A percentile compares a stretch with the other conserved stretches of the same genome.
Conservation (phyloP, 2,797 vertebrate genomes). For the Clarias platycephalus region DNA sequence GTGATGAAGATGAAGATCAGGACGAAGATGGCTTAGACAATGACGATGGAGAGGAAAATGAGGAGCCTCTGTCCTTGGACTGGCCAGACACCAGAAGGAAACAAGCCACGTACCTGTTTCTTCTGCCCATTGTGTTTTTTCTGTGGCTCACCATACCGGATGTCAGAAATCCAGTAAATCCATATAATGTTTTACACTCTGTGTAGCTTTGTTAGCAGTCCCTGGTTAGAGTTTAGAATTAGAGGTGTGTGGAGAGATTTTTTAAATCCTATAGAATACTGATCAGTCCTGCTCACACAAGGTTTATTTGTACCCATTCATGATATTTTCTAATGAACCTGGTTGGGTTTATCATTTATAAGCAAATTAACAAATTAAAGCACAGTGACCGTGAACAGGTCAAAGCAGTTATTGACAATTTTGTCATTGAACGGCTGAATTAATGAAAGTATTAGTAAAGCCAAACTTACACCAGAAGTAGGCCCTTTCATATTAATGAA, state of each 20-base stretch:
- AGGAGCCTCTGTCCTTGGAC: constrained; percentile 87
- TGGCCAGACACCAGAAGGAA: constrained; percentile 88
- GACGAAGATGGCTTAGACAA: constrained; percentile 58
- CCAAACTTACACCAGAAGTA: background rate
- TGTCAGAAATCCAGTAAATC: constrained; percentile 85
- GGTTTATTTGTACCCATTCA: background rate
- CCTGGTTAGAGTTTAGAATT: background rate
- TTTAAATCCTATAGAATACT: background rate
- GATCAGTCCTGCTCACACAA: background rate
- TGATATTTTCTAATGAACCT: background rate
- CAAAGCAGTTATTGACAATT: background rate
- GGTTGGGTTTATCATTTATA: background rate
- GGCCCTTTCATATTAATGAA: background rate
- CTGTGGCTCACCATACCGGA: constrained; percentile 94
- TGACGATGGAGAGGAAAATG: constrained; percentile 69
- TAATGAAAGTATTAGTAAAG: background rate
- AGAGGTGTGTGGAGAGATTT: background rate
- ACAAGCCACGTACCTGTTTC: constrained; percentile 88
- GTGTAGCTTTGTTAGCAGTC: background rate
- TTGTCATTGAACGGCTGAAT: background rate
- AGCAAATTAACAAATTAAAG: background rate
- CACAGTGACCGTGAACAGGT: background rate
- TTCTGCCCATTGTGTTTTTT: constrained; percentile 90
- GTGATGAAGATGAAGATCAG: constrained; percentile 54
- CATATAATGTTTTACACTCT: background rate